Percentiles rank a stretch among this genome's conserved stretches.
phyloP scores from a whole-genome alignment of 2,888 invertebrate species.

The Mesorhabditis spiculigera region DNA sequence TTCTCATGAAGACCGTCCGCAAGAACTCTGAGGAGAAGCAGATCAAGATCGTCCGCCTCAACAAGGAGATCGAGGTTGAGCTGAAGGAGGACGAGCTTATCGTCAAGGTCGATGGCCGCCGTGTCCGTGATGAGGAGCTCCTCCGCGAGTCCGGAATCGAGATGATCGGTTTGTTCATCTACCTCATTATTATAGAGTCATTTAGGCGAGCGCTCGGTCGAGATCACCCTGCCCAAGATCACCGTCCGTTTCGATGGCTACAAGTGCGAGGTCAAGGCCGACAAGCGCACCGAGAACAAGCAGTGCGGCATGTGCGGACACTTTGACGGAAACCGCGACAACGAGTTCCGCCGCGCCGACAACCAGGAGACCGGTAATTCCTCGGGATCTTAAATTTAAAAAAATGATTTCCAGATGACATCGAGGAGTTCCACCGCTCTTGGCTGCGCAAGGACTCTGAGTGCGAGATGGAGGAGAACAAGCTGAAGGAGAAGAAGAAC shows the following conservation, averaged over 20 bases:
- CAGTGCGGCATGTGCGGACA: constrained; percentile 57
- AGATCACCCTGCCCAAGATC: constrained; percentile 36
- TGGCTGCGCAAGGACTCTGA: constrained; percentile 36
- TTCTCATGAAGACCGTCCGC: constrained; percentile 54
- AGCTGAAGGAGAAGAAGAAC: constrained; percentile 28
- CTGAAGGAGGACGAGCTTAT: constrained; percentile 14
- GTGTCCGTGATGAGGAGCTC: constrained; percentile 23
- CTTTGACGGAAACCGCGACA: constrained; percentile 36
- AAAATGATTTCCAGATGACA: constrained; percentile 9
- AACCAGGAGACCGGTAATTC: constrained; percentile 18
- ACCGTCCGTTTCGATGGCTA: constrained; percentile 47
- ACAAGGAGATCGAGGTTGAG: constrained; percentile 19
- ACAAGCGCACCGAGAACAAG: constrained; percentile 29
- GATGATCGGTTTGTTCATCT: neutral
- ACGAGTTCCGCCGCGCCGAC: constrained; percentile 33
- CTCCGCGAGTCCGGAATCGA: constrained; percentile 15
- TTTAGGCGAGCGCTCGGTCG: constrained; percentile 21
- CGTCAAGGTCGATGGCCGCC: constrained; percentile 31
- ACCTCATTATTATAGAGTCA: constrained; percentile 8
- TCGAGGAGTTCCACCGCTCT: constrained; percentile 47
- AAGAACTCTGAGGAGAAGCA: constrained; percentile 35
- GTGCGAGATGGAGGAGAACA: constrained; percentile 25
- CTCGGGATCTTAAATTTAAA: constrained; percentile 6
- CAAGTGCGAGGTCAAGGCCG: constrained; percentile 28
- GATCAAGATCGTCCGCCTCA: constrained; percentile 21